Percentiles rank a stretch among this genome's conserved stretches.
These are phyloP conservation scores for Melanargia galathea DNA, from an alignment of 2,888 invertebrate species.

Conservation along the genomic window DNA sequence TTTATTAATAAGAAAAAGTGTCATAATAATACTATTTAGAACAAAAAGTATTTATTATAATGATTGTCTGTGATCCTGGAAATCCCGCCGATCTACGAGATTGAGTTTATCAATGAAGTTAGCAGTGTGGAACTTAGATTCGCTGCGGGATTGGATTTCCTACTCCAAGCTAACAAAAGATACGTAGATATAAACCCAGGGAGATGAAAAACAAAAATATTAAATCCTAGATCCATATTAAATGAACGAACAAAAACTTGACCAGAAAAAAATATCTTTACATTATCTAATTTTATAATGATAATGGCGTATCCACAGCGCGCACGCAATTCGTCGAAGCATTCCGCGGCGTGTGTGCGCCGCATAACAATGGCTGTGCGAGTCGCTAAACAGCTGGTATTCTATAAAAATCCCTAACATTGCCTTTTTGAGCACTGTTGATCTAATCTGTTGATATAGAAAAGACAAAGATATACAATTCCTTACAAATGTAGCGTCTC, in stretches of 20 bases:
- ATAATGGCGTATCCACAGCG: slow-evolving; percentile 29
- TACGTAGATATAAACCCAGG: too few species aligned
- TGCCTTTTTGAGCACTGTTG: slow-evolving; percentile 24
- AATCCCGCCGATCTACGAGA: too few species aligned
- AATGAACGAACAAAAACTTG: neutral
- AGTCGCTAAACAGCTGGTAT: slow-evolving; percentile 19
- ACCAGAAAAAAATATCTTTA: neutral
- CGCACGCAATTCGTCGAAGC: slow-evolving; percentile 16
- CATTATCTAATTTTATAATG: slow-evolving; percentile 22
- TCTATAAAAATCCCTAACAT: slow-evolving; percentile 30
- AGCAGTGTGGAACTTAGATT: too few species aligned
- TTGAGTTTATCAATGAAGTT: too few species aligned
- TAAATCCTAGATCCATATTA: neutral
- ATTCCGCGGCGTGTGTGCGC: slow-evolving; percentile 21
- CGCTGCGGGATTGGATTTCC: too few species aligned
- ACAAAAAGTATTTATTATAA: too few species aligned
- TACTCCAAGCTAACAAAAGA: too few species aligned
- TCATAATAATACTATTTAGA: too few species aligned
- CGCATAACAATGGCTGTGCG: slow-evolving; percentile 24
- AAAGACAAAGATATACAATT: neutral
- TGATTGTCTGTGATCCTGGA: too few species aligned
- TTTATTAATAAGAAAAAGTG: too few species aligned
- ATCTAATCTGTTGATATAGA: slow-evolving; percentile 21
- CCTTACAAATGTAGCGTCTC: too few species aligned
- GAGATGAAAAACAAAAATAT: neutral